Evolutionary conservation across 2,797 vertebrate species (phyloP), one percentile per base, ranked within the genome.

Genomic region (Morus bassanus): DNA sequence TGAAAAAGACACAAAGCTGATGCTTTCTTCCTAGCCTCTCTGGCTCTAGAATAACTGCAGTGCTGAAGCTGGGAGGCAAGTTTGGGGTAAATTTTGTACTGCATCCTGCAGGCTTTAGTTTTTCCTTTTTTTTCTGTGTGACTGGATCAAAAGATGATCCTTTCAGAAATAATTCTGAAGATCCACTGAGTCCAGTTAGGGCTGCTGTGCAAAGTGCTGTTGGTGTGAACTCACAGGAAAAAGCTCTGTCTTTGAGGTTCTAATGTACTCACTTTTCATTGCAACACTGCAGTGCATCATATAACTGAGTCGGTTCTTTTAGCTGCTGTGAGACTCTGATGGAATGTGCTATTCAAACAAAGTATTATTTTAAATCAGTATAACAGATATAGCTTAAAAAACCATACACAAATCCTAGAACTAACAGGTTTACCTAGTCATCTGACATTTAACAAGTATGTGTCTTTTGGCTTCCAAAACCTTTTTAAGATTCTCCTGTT

Each of bases 291-390:
- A 37, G 27, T 43, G 15, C 60, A 21, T 60, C 53, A 35, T 91
- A 13, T 94, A 95, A 93, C 83, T 82, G 73, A 89, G 41, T 91
- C 64, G 93, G 50, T 65, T 39, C 78, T 91, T 85, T 91, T 91
- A 93, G 51, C 28, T 80, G 59, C 68, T 91, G 70, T 76, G 81
- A 84, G 95, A 89, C 41, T 81, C 59, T 90, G 79, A 91, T 96
- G 92, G 93, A 93, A 95, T 69, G 83, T 73, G 24, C 61, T 89
- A 39, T 88, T 95, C 89, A 61, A 78, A 95, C 12, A 68, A 81
- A 84, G 13, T 51, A 37, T 51, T 92, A 63, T 77, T 86, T 95
- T 46, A 79, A 72, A 91, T 50, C n/a, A 33, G 17, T 59, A 0
- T 63, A 75, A 82, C 24, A 85, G 56, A 53, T 82, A 28, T 45